Evolutionary conservation across 2,888 invertebrate genomes (phyloP).

Genomic region (Lacanobia wlatinum): DNA sequence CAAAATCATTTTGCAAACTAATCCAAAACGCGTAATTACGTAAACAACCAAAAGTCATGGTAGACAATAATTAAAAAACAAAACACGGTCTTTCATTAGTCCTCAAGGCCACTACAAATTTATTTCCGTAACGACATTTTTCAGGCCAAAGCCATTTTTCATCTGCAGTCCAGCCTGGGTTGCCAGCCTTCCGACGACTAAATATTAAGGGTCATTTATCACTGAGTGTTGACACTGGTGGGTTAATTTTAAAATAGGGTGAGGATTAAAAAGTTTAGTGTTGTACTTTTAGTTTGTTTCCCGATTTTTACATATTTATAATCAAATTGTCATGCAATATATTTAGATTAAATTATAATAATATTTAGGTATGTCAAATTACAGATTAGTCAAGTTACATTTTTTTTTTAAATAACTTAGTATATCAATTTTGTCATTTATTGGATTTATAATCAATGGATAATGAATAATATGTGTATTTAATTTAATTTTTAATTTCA

Average conservation of each 20-base stretch:
- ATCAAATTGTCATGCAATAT: too few relatives aligned
- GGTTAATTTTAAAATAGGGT: conserved; percentile 41
- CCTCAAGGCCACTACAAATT: conserved; percentile 42
- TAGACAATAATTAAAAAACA: conserved; percentile 22
- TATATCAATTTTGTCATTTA: too few relatives aligned
- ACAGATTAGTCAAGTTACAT: too few relatives aligned
- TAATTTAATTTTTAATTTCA: too few relatives aligned
- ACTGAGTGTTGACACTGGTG: conserved; percentile 32
- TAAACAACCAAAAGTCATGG: background rate
- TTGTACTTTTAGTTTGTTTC: background rate
- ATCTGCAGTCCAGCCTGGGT: conserved; percentile 53
- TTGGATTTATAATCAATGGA: too few relatives aligned
- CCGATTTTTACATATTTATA: too few relatives aligned
- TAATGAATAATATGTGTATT: too few relatives aligned
- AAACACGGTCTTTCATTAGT: conserved; percentile 24
- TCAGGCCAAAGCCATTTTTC: conserved; percentile 46
- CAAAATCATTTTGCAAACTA: background rate
- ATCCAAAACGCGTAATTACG: background rate
- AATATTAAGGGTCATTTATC: conserved; percentile 49
- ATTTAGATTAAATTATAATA: too few relatives aligned
- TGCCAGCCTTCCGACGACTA: conserved; percentile 27
- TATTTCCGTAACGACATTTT: conserved; percentile 49
- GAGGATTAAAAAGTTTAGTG: background rate
- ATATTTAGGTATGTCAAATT: too few relatives aligned
- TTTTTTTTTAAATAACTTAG: too few relatives aligned